Evolutionary conservation across 2,888 invertebrate genomes (phyloP).

Genomic region (Troides oblongomaculatus): DNA sequence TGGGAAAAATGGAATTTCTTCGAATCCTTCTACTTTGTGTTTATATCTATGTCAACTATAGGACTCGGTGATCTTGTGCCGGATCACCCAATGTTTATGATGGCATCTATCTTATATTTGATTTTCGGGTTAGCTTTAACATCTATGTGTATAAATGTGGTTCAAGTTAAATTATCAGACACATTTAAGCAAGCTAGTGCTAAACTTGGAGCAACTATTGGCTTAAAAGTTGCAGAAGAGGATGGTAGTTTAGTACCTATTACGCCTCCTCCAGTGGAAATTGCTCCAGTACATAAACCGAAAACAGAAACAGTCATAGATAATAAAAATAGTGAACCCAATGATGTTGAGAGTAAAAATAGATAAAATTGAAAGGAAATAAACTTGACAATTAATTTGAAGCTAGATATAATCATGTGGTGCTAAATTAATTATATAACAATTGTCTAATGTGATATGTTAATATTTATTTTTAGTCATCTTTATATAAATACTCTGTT

Average conservation of each 20-base stretch:
- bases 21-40: constrained; percentile 97
- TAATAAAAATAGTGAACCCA: constrained; percentile 49
- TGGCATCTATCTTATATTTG: constrained; percentile 94
- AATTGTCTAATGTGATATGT: constrained; percentile 38
- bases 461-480: too few species aligned
- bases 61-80: constrained; percentile 97
- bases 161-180: constrained; percentile 89
- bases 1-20: constrained; percentile 95
- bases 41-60: constrained; percentile 97
- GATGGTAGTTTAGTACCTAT: constrained; percentile 78
- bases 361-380: constrained; percentile 43
- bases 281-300: constrained; percentile 66
- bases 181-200: constrained; percentile 91
- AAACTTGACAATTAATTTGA: neutral
- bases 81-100: constrained; percentile 92
- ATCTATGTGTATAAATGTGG: constrained; percentile 98
- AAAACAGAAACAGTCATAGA: constrained; percentile 42
- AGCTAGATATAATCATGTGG: constrained; percentile 16
- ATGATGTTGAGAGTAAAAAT: constrained; percentile 54
- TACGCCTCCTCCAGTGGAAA: constrained; percentile 66
- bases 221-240: constrained; percentile 85
- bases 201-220: constrained; percentile 91
- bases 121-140: constrained; percentile 97
- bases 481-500: constrained; percentile 16
- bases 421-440: constrained; percentile 29